Conservation (phyloP, 2,797 vertebrate species). For the Momotus momota region DNA sequence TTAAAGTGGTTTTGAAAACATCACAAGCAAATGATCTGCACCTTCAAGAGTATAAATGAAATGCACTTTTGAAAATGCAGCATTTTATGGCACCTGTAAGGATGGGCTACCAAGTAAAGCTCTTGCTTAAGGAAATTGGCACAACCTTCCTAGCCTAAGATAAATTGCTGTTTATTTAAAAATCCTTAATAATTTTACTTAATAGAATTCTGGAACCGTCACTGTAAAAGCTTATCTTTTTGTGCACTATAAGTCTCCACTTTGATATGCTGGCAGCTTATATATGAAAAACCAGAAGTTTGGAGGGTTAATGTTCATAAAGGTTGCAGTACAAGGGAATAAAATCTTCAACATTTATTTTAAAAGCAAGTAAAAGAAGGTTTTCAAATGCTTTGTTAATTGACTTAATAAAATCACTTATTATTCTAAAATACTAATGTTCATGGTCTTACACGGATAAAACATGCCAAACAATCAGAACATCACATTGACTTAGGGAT, state of each 20-base stretch:
- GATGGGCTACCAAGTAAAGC: neutral
- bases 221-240: neutral
- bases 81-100: neutral
- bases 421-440: neutral
- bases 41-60: neutral
- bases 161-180: neutral
- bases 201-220: neutral
- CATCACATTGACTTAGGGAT: neutral
- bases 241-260: neutral
- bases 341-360: neutral
- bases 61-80: neutral
- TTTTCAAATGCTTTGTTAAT: neutral
- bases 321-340: neutral
- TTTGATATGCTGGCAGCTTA: neutral
- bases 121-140: neutral
- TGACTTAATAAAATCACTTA: neutral
- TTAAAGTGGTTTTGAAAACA: neutral
- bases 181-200: slow-evolving; percentile 12
- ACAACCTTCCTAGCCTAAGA: neutral
- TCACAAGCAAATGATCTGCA: neutral
- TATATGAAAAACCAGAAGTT: neutral
- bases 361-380: neutral
- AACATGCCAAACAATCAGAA: neutral
- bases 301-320: neutral
- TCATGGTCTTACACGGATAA: neutral